Conservation (phyloP, 2,888 invertebrate species). For the Phyllotreta cruciferae region DNA sequence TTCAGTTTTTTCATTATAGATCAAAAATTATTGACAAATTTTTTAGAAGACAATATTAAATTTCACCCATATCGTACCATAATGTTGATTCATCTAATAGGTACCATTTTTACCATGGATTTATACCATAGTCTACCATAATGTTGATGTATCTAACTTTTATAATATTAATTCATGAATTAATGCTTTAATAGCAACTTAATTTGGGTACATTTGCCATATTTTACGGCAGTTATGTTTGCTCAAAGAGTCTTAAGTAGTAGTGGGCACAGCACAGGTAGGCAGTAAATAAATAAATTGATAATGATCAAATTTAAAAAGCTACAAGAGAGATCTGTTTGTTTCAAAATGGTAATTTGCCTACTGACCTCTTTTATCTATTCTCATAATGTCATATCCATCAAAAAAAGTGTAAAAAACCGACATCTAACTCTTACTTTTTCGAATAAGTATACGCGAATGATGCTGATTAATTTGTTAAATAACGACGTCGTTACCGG, state of each 20-base stretch:
- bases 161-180: too few species aligned
- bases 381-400: constrained; percentile 22
- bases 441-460: constrained; percentile 7
- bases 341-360: constrained; percentile 34
- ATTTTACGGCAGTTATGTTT: neutral
- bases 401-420: constrained; percentile 20
- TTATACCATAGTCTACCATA: too few species aligned
- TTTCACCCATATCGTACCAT: too few species aligned
- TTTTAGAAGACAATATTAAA: too few species aligned
- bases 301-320: constrained; percentile 17
- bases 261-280: constrained; percentile 5
- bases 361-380: constrained; percentile 34
- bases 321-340: constrained; percentile 29
- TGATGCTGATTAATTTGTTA: constrained; percentile 4
- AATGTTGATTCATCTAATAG: too few species aligned
- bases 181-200: too few species aligned
- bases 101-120: too few species aligned
- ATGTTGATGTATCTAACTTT: too few species aligned
- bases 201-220: too few species aligned
- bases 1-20: too few species aligned
- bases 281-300: constrained; percentile 15
- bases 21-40: too few species aligned
- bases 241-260: constrained; percentile 3
- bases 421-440: constrained; percentile 12
- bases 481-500: neutral